Conservation (phyloP, 2,113 vertebrate genomes). For the Bufo gargarizans region DNA sequence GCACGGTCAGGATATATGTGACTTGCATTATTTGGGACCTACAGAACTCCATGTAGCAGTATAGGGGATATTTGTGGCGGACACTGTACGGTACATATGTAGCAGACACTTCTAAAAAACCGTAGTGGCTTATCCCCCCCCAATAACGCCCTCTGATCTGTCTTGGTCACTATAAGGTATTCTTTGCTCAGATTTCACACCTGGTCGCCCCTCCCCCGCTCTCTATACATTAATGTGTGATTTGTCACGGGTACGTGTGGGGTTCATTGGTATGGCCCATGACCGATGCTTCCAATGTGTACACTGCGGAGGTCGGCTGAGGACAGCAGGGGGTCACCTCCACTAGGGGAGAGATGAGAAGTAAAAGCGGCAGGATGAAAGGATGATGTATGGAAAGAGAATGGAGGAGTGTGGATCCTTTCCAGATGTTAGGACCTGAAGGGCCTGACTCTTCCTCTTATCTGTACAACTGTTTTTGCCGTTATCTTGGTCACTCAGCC, state of each 20-base stretch:
- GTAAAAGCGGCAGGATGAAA: background rate
- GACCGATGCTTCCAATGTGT: background rate
- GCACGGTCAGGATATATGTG: too few relatives aligned
- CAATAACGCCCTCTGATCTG: too few relatives aligned
- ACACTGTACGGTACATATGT: too few relatives aligned
- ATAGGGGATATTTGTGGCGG: too few relatives aligned
- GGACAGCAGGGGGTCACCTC: background rate
- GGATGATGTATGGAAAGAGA: background rate
- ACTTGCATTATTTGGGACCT: too few relatives aligned
- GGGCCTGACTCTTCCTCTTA: background rate
- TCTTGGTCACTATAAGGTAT: too few relatives aligned
- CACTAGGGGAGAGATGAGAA: background rate
- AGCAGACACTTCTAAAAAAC: too few relatives aligned
- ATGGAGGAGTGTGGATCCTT: background rate
- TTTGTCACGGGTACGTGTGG: background rate
- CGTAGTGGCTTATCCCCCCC: too few relatives aligned
- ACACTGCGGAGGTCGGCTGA: background rate
- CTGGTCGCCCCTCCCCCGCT: background rate
- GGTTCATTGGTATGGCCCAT: background rate
- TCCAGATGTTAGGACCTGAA: background rate
- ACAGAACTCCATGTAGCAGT: too few relatives aligned
- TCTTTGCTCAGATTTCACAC: background rate
- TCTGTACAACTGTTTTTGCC: background rate
- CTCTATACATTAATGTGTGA: background rate
- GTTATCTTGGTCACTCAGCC: too few relatives aligned